Conservation (phyloP, 2,797 vertebrate species). For the Prunella strophiata region DNA sequence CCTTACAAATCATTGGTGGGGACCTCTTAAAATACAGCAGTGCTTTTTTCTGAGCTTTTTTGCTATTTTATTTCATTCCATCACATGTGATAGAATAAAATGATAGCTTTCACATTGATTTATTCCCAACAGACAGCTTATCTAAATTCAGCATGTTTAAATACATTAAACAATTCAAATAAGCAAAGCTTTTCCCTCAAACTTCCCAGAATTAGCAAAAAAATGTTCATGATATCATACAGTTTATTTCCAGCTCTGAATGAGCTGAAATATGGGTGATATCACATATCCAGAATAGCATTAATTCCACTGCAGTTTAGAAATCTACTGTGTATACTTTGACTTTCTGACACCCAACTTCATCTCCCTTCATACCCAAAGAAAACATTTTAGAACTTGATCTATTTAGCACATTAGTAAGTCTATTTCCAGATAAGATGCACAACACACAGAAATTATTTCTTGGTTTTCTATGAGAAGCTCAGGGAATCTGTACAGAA, state of each 20-base stretch:
- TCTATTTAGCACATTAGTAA: not conserved
- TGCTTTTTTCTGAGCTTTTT: not conserved
- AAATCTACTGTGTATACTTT: not conserved
- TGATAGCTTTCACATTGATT: not conserved
- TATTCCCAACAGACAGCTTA: not conserved
- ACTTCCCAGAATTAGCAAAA: not conserved
- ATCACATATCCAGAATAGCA: not conserved
- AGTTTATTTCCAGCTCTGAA: not conserved
- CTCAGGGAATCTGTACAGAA: not conserved
- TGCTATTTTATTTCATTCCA: not conserved
- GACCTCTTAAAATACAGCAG: not conserved
- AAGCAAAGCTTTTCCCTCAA: not conserved
- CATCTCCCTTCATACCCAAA: not conserved
- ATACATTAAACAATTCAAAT: slow-evolving; percentile 2
- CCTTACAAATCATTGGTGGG: not conserved
- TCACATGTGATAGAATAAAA: not conserved
- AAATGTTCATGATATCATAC: not conserved
- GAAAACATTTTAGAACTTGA: not conserved
- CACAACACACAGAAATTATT: not conserved
- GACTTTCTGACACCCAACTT: not conserved
- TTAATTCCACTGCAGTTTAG: not conserved
- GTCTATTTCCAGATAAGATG: not conserved
- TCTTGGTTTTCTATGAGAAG: not conserved
- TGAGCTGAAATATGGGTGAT: not conserved
- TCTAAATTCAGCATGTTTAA: not conserved